These are phyloP conservation scores for Julus scanicus DNA, from an alignment of 2,888 invertebrate genomes.

Conservation along the genomic window DNA sequence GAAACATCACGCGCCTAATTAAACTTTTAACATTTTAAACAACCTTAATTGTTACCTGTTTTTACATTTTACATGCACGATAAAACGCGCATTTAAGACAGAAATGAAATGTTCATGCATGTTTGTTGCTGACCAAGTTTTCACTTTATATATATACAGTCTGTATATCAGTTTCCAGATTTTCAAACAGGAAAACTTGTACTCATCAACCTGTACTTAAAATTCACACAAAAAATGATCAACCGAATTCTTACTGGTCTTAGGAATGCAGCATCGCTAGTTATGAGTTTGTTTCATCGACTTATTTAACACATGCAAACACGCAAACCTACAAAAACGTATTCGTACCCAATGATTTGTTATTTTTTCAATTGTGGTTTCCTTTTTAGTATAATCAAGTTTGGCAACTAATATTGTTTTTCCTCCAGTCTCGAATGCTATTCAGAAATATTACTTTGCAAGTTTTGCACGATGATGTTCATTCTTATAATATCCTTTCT, in stretches of 20 bases:
- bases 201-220: background rate
- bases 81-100: background rate
- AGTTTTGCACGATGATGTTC: background rate
- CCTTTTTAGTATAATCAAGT: background rate
- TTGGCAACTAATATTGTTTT: background rate
- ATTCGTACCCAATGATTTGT: constrained; percentile 1
- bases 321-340: background rate
- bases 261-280: background rate
- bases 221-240: background rate
- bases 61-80: background rate
- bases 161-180: background rate
- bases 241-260: background rate
- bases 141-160: background rate
- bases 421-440: background rate
- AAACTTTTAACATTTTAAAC: too few relatives aligned
- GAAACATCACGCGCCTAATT: too few relatives aligned
- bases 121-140: background rate
- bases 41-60: background rate
- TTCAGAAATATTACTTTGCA: background rate
- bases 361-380: background rate
- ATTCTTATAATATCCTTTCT: background rate
- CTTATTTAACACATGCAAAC: background rate
- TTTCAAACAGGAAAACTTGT: background rate
- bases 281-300: background rate
- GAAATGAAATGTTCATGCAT: background rate